Conservation (phyloP, 2,113 vertebrate species). For the Chloropsis hardwickii region DNA sequence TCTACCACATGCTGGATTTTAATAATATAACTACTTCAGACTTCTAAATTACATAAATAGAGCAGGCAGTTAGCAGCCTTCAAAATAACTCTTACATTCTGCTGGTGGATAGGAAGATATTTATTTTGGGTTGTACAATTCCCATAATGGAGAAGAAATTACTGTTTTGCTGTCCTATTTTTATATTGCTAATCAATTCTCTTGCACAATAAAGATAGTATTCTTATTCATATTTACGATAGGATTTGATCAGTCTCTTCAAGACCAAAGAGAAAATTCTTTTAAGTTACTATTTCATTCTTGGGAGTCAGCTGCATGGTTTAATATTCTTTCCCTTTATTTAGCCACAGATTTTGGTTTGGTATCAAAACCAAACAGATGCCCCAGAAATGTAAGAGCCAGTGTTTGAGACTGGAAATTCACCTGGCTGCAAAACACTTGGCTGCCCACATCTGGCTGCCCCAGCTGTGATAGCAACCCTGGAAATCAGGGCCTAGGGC, state of each 20-base stretch:
- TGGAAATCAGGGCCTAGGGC: background rate
- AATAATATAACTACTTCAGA: background rate
- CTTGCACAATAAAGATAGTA: background rate
- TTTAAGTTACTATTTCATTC: background rate
- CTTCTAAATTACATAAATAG: slow-evolving; percentile 15
- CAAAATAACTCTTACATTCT: background rate
- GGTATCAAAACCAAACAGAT: background rate
- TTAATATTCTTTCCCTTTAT: background rate
- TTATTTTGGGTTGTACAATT: slow-evolving; percentile 34
- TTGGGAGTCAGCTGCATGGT: background rate
- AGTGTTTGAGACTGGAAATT: background rate
- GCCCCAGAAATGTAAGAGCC: background rate
- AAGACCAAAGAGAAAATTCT: background rate
- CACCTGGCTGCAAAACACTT: background rate
- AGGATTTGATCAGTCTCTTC: background rate
- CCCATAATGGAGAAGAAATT: slow-evolving; percentile 1
- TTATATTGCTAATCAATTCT: background rate
- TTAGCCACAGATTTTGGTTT: background rate
- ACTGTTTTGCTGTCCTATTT: background rate
- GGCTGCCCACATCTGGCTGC: background rate
- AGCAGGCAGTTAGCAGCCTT: background rate
- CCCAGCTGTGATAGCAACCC: background rate
- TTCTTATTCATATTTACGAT: background rate
- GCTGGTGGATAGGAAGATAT: slow-evolving; percentile 14
- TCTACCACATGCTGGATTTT: background rate